Percentiles rank a stretch among this genome's conserved stretches.
Conservation (phyloP, 2,113 vertebrate genomes). For the Serinus canaria region DNA sequence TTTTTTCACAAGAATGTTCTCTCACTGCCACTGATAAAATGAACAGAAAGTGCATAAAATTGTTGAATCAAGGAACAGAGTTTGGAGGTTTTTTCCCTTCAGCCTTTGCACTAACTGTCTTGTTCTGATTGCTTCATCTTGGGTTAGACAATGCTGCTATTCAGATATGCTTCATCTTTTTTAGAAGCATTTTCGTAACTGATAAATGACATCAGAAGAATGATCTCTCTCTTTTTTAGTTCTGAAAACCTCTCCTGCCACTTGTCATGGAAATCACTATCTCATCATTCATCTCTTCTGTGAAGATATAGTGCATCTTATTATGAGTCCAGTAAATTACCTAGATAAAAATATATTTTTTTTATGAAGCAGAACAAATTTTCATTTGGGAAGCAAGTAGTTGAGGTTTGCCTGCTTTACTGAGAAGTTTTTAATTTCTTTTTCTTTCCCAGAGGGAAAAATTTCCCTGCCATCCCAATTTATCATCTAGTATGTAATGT, state of each 20-base stretch:
- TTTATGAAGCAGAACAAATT: neutral
- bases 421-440: neutral
- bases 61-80: neutral
- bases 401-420: neutral
- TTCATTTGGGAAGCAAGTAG: neutral
- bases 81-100: neutral
- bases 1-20: neutral
- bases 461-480: neutral
- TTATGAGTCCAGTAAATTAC: neutral
- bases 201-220: neutral
- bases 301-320: neutral
- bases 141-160: neutral
- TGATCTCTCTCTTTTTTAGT: neutral
- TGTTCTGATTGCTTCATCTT: neutral
- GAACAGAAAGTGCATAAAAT: neutral
- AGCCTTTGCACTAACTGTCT: neutral
- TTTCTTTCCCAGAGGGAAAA: neutral
- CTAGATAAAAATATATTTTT: neutral
- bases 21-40: neutral
- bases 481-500: neutral
- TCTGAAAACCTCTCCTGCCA: neutral
- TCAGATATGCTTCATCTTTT: neutral
- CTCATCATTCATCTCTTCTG: neutral
- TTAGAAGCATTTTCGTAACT: neutral
- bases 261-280: neutral